phyloP scores from a whole-genome alignment of 2,888 invertebrate genomes.

The Gnatocerus cornutus region DNA sequence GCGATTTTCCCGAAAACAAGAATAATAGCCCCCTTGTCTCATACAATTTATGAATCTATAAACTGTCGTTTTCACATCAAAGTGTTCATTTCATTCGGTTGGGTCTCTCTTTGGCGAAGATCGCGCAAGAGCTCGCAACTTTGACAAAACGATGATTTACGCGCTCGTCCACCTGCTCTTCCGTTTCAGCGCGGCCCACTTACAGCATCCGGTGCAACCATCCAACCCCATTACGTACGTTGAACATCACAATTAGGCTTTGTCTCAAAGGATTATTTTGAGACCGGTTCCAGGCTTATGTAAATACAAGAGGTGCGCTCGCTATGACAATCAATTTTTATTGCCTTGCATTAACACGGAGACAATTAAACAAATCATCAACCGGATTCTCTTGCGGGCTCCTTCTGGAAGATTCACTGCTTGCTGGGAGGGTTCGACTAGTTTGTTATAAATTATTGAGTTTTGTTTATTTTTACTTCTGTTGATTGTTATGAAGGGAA shows the following conservation, averaged over 20 bases:
- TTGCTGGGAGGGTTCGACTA: too few relatives aligned
- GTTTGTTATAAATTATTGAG: too few relatives aligned
- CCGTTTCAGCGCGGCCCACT: slow-evolving; percentile 65
- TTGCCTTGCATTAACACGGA: slow-evolving; percentile 24
- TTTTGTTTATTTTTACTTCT: too few relatives aligned
- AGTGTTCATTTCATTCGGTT: slow-evolving; percentile 32
- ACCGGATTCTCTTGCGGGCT: slow-evolving; percentile 36
- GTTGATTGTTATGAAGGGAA: too few relatives aligned
- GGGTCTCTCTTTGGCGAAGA: too few relatives aligned
- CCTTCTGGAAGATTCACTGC: too few relatives aligned
- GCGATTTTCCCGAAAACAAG: slow-evolving; percentile 1
- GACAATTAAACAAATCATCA: slow-evolving; percentile 33
- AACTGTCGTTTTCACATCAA: slow-evolving; percentile 47
- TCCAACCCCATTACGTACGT: slow-evolving; percentile 35
- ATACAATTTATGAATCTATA: slow-evolving; percentile 46
- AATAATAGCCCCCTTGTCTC: slow-evolving; percentile 37
- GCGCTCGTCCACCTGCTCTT: slow-evolving; percentile 65
- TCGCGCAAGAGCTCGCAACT: slow-evolving; percentile 26
- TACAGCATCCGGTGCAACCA: slow-evolving; percentile 49
- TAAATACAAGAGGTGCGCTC: slow-evolving; percentile 19
- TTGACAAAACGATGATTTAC: slow-evolving; percentile 59
- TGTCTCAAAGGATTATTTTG: slow-evolving; percentile 27
- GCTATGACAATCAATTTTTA: slow-evolving; percentile 28
- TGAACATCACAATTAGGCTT: slow-evolving; percentile 35
- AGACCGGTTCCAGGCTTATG: slow-evolving; percentile 21